These are phyloP conservation scores for Arremon brunneinucha DNA, from an alignment of 2,797 vertebrate species.

Conservation along the genomic window DNA sequence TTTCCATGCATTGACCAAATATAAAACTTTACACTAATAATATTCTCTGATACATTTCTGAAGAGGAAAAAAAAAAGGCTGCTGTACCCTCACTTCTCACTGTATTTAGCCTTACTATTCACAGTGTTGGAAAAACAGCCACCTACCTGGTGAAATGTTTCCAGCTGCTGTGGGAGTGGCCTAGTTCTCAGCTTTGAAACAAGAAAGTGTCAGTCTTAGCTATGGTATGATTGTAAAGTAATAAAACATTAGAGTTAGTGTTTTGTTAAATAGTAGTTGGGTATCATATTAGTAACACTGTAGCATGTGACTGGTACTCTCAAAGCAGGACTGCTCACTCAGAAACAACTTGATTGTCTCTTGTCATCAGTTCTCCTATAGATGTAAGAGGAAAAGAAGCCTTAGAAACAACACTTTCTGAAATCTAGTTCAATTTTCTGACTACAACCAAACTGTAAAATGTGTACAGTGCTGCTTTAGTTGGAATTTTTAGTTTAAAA, in stretches of 20 bases:
- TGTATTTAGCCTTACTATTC: background rate
- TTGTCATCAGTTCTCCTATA: background rate
- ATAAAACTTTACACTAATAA: conserved; percentile 52
- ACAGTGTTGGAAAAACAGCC: conserved; percentile 40
- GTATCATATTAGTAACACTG: background rate
- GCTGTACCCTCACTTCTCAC: background rate
- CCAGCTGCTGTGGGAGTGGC: conserved; percentile 26
- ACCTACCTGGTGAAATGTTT: background rate
- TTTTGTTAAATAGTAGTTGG: background rate
- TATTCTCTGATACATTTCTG: conserved; percentile 15
- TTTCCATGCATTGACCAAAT: conserved; percentile 73
- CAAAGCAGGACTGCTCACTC: background rate
- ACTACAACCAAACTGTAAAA: background rate
- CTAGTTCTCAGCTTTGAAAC: conserved; percentile 17
- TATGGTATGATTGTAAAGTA: background rate
- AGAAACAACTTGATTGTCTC: background rate
- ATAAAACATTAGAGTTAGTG: background rate
- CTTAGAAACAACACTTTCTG: background rate
- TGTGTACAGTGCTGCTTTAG: background rate
- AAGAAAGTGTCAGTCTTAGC: background rate
- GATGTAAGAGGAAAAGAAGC: background rate
- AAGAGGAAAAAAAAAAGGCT: background rate
- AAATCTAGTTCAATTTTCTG: background rate
- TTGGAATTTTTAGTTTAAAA: background rate
- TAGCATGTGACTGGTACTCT: background rate